Evolutionary conservation across 1,140 invertebrate species (phyloP), one percentile per base, ranked within the genome.

Genomic region (Vollenhovia emeryi): DNA sequence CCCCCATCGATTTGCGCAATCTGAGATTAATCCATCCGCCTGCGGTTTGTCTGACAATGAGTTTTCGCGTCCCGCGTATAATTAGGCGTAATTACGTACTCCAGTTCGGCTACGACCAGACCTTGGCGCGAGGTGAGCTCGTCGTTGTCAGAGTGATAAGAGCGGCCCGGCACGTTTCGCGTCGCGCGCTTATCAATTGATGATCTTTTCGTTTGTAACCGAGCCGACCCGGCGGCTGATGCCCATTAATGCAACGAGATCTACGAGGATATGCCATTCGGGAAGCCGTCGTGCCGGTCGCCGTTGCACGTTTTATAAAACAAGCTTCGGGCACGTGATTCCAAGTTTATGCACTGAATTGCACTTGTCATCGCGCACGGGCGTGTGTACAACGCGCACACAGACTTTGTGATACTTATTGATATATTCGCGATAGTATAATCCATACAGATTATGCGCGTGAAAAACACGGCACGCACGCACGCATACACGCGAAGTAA

Each of bases 151-250:
- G 73, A 43, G 13, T 40, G 78, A 82, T 59, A 82, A 82, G 36
- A n/a, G n/a, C n/a, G n/a, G n/a, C n/a, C 45, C 3, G 50, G 27
- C 24, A n/a, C 9, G 33, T 69, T 68, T 68, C 11, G 11, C 24
- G 45, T 57, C n/a, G 55, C 21, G 30, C 45, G 33, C 73, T 79
- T 82, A 73, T 73, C 78, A 82, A 73, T 59, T 73, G 50, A 43
- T 68, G n/a, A 73, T 82, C 78, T 59, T 73, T 82, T 57, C 50
- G 43, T 36, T 57, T 57, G 78, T 11, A 82, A 82, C 30, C 24
- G 13, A 33, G 24, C 13, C 50, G 36, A 15, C 24, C 57, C 13
- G 21, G 13, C n/a, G 50, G 6, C 24, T 82, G 73, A 82, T 59
- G 50, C 66, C 57, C 8, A n/a, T 73, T 73, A 73, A 73, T 82